Evolutionary conservation across 2,888 invertebrate genomes (phyloP), one percentile per base, ranked within the genome.

Genomic region (Machimus atricapillus): DNA sequence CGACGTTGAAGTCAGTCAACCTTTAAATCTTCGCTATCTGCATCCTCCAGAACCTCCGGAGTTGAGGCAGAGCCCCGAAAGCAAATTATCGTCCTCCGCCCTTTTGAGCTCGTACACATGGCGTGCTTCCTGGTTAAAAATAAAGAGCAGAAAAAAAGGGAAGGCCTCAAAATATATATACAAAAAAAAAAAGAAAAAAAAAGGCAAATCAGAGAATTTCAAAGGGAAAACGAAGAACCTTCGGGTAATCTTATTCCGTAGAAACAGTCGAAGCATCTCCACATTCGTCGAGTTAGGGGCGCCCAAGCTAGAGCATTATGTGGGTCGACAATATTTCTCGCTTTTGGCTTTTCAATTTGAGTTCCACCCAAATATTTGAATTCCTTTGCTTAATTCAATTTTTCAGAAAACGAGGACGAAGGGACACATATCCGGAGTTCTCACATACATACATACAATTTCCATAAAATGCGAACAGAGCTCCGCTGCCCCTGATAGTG

Each of bases 381-480:
- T 85, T 85, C 85, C 74, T 85, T 43, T 74, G 66, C 85, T 85
- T 85, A 85, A 85, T 85, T 85, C 85, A 85, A 85, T 83, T 85
- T 85, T 85, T 85, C 37, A 43, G 85, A 74, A 34, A 85, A 74
- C 74, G 74, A 43, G 74, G 46, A 85, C 74, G 31, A 40, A 83
- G 82, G 82, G 79, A 52, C 79, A 79, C 79, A 52, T 79, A 78
- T 52, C 79, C 79, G 52, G 31, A 37, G 66, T 40, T n/a, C 66
- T 31, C 66, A 66, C 66, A 81, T 27, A 56, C 31, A 23, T n/a
- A n/a, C n/a, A n/a, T n/a, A n/a, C n/a, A n/a, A n/a, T 66, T 83
- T 83, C 19, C 58, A 83, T 83, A 66, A 83, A 83, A 83, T 40
- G 66, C 19, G 82, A 37, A 66, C 66, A 83, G n/a, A n/a, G 66